Base-by-base conservation (phyloP, 2,888 invertebrate species). In the Euphydryas editha region DNA sequence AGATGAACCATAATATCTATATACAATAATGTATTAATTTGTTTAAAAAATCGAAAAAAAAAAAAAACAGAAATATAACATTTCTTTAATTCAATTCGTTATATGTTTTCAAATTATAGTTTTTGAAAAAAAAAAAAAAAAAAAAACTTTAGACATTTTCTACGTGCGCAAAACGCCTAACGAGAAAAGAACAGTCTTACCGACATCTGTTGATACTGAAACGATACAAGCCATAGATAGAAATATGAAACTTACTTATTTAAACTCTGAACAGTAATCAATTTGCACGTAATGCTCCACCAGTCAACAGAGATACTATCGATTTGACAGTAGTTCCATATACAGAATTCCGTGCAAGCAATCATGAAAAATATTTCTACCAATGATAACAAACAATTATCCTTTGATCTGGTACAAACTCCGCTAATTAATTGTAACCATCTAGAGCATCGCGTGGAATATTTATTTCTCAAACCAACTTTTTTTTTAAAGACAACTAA, bases 401-500 rank as follows among this genome's bases (percentile, higher is more conserved):
- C 83, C 76, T 73, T 72, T 62, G 75, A 86, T 86, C 84, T 84
- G 73, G 78, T 81, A 84, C 81, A 81, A 82, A 81, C 84, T 83
- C 82, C 81, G 76, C 81, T 88, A 88, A 87, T 88, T 87, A 88
- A 86, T 81, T 76, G 76, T 73, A 78, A 77, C 77, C 76, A 80
- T 78, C 79, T 77, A 64, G 71, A 74, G 78, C 81, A 81, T 72
- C 72, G 72, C 72, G 73, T 69, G 76, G 30, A 76, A 80, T 74
- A 59, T 47, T 47, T 59, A 59, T 47, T 36, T 42, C n/a, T 5
- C 13, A n/a, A 13, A 46, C 21, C 17, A 2, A 17, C 20, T 30
- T n/a, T 18, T 21, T 11, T 37, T 10, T 20, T n/a, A 46, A 59
- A 67, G 39, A 56, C 67, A 62, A 61, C 56, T 62, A 51, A 20